These are phyloP conservation scores for Nasalis larvatus DNA, from an alignment of 2,113 vertebrate species.

Conservation along the genomic window DNA sequence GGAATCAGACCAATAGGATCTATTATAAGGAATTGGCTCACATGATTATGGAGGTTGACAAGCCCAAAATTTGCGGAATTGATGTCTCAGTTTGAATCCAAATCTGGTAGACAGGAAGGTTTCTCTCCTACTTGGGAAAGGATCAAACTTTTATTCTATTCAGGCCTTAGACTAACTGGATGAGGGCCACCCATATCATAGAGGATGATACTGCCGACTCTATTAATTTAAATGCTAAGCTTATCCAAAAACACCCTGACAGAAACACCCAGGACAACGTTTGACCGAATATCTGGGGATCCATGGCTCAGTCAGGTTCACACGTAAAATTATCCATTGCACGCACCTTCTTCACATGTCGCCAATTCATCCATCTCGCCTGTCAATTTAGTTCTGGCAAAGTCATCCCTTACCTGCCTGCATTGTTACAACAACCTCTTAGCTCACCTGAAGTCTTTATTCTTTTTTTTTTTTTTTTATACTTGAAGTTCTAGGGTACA, in stretches of 20 bases:
- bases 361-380: background rate
- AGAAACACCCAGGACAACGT: background rate
- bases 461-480: too few species aligned
- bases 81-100: background rate
- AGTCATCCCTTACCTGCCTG: background rate
- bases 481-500: too few species aligned
- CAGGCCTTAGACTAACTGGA: background rate
- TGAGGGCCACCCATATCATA: background rate
- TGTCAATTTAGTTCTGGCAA: background rate
- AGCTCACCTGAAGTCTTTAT: background rate
- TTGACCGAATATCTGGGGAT: too few species aligned
- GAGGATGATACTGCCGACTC: background rate
- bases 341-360: background rate
- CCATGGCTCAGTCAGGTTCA: background rate
- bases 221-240: background rate
- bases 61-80: background rate
- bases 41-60: background rate
- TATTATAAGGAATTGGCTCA: too few species aligned
- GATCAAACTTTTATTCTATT: background rate
- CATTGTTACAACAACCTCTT: too few species aligned
- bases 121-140: background rate
- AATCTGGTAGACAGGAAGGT: background rate
- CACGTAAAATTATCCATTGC: too few species aligned
- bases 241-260: background rate
- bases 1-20: background rate